A percentile compares a stretch with the other conserved stretches of the same genome.
Conservation (phyloP, 2,888 invertebrate genomes). For the Phasia obesa region DNA sequence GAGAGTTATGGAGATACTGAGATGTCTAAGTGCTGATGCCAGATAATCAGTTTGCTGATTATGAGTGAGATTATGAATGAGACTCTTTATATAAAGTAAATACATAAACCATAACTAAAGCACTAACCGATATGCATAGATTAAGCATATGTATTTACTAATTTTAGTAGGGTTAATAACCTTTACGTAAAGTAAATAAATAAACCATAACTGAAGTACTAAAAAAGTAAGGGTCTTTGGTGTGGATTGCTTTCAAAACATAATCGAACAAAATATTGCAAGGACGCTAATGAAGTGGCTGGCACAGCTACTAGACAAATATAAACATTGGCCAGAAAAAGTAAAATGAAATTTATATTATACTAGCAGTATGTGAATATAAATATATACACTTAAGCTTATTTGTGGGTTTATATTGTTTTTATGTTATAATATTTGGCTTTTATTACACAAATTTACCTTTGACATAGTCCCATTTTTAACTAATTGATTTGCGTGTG, state of each 20-base stretch:
- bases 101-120: too few species aligned
- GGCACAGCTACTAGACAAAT: not conserved
- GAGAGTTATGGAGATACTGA: slow-evolving; percentile 68
- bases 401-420: slow-evolving; percentile 21
- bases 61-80: too few species aligned
- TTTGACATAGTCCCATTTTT: slow-evolving; percentile 54
- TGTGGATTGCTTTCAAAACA: too few species aligned
- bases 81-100: too few species aligned
- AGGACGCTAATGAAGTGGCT: slow-evolving; percentile 67
- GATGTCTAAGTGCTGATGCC: slow-evolving; percentile 71
- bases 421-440: slow-evolving; percentile 38
- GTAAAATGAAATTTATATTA: slow-evolving; percentile 2
- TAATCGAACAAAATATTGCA: too few species aligned
- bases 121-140: too few species aligned
- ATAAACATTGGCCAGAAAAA: slow-evolving; percentile 7
- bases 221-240: too few species aligned
- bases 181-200: too few species aligned
- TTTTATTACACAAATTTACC: slow-evolving; percentile 55
- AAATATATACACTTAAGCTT: not conserved
- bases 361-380: not conserved
- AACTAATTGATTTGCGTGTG: too few species aligned
- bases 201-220: too few species aligned
- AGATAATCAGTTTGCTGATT: slow-evolving; percentile 71
- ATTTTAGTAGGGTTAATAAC: too few species aligned
- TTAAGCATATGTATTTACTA: too few species aligned